phyloP scores from a whole-genome alignment of 1,140 invertebrate genomes.

The Nixonia krombeini region DNA sequence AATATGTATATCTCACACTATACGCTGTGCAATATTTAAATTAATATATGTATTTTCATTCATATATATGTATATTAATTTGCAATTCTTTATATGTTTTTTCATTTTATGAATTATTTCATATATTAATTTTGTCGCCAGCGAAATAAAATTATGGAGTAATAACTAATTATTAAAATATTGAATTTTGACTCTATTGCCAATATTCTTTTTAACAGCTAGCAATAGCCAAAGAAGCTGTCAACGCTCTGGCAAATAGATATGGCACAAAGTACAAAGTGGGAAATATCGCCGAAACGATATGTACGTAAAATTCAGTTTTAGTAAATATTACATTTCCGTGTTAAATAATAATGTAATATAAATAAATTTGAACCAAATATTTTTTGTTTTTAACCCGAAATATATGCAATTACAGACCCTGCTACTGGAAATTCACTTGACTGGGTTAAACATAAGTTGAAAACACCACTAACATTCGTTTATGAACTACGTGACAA shows the following conservation, averaged over 20 bases:
- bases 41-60: too few species aligned
- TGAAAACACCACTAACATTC: constrained; percentile 73
- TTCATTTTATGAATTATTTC: too few species aligned
- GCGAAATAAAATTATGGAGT: too few species aligned
- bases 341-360: not conserved
- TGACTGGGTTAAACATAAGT: constrained; percentile 75
- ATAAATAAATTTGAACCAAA: not conserved
- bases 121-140: too few species aligned
- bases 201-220: constrained; percentile 14
- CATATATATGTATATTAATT: too few species aligned
- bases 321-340: too few species aligned
- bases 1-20: too few species aligned
- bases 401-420: constrained; percentile 41
- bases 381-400: not conserved
- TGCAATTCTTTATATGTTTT: too few species aligned
- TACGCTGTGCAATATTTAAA: too few species aligned
- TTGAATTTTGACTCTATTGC: too few species aligned
- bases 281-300: constrained; percentile 38
- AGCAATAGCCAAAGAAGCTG: constrained; percentile 13
- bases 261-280: constrained; percentile 42
- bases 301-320: constrained; percentile 30
- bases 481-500: constrained; percentile 74
- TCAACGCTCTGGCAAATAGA: constrained; percentile 17
- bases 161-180: too few species aligned
- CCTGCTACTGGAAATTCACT: constrained; percentile 59